Conservation (phyloP, 2,888 invertebrate species). For the Mythimna albipuncta region DNA sequence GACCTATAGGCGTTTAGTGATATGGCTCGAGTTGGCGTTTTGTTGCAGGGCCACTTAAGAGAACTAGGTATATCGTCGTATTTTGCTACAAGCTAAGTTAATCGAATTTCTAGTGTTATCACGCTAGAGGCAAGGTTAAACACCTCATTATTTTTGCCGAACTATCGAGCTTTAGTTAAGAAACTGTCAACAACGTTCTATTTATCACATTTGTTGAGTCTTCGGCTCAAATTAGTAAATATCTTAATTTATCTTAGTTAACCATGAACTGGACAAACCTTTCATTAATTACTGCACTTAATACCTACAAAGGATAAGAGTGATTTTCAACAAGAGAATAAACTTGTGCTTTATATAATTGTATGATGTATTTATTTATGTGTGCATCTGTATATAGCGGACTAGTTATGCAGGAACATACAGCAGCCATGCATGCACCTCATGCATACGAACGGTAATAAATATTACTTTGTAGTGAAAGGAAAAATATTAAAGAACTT, state of each 20-base stretch:
- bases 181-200: conserved; percentile 31
- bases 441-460: conserved; percentile 43
- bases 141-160: conserved; percentile 4
- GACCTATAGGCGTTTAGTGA: neutral
- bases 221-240: conserved; percentile 50
- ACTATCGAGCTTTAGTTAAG: conserved; percentile 23
- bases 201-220: conserved; percentile 45
- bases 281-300: conserved; percentile 50
- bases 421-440: conserved; percentile 35
- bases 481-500: conserved; percentile 46
- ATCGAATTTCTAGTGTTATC: neutral
- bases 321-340: conserved; percentile 50
- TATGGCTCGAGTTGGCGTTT: neutral
- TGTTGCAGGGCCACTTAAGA: neutral
- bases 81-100: neutral
- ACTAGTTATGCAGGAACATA: conserved; percentile 31
- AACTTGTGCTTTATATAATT: conserved; percentile 26
- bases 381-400: conserved; percentile 33
- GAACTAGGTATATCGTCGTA: neutral
- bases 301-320: conserved; percentile 58
- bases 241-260: conserved; percentile 56
- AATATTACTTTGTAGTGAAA: conserved; percentile 52
- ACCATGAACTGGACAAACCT: conserved; percentile 62
- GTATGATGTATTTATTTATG: conserved; percentile 24
- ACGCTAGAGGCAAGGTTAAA: conserved; percentile 3